Evolutionary conservation across 1,140 invertebrate genomes (phyloP), one percentile per base, ranked within the genome.

Genomic region (Maniola jurtina): DNA sequence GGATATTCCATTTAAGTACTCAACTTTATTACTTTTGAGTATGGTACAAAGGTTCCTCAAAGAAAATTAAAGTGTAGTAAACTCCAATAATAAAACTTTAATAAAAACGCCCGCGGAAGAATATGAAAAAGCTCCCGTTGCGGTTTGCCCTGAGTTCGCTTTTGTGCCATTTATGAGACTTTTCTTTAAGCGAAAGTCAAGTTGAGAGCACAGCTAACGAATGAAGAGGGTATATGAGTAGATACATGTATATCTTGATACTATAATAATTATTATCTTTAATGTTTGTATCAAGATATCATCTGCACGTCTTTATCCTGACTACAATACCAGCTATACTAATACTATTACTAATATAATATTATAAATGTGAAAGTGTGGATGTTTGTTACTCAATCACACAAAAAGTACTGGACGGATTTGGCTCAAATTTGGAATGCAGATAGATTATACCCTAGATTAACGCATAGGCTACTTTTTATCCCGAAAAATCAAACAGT

Each of bases 151-250:
- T 25, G 25, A 55, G 52, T 55, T 55, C 52, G 25, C 52, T 55
- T 55, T 55, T 55, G 52, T 55, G 34, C 52, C 52, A 55, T 55
- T 55, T 55, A 55, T 55, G 25, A 55, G 33, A 55, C 52, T 55
- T 55, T 55, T 55, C 52, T 55, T 55, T 7, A 55, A 55, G 52
- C 25, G 52, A 55, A 55, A 34, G 52, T 55, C 52, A 55, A 55
- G 52, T 55, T 55, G 52, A 55, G 25, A 55, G 52, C 52, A 55
- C 52, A 55, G 52, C 52, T 55, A 55, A 55, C 52, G 52, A 34
- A 55, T 55, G 52, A 3, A 55, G 52, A 6, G 25, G 50, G 52
- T 55, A 55, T 55, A 55, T 55, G 52, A 55, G 25, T 25, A 25
- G 25, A 4, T 25, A 55, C n/a, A n/a, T n/a, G n/a, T n/a, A n/a